Evolutionary conservation across 2,888 invertebrate genomes (phyloP).

Genomic region (Macrophya annulata): DNA sequence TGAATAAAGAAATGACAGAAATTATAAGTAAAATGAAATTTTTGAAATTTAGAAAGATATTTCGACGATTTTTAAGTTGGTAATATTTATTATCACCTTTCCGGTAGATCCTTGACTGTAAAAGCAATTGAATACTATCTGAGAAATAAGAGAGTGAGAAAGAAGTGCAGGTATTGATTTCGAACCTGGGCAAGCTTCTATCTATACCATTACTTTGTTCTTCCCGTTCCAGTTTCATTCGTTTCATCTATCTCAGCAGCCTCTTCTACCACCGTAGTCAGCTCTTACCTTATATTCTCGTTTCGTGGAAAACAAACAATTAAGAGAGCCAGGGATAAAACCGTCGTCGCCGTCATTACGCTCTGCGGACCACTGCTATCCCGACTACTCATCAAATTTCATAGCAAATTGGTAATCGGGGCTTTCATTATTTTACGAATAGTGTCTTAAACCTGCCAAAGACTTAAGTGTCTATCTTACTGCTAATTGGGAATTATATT

Average conservation of each 20-base stretch:
- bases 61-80: not conserved
- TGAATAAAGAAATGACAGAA: not conserved
- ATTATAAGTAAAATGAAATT: not conserved
- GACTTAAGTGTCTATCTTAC: not conserved
- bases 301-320: conserved; percentile 40
- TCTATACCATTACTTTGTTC: conserved; percentile 32
- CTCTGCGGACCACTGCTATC: not conserved
- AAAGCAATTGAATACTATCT: conserved; percentile 30
- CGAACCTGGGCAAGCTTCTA: conserved; percentile 17
- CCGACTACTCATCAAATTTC: not conserved
- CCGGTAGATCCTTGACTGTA: not conserved
- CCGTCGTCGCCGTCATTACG: conserved; percentile 32
- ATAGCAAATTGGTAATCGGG: conserved; percentile 45
- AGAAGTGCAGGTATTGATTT: conserved; percentile 36
- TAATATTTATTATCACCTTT: not conserved
- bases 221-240: conserved; percentile 24
- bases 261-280: not conserved
- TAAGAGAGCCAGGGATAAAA: conserved; percentile 33
- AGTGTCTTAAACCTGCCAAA: not conserved
- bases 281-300: conserved; percentile 29
- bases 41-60: not conserved
- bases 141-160: conserved; percentile 15
- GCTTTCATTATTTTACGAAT: conserved; percentile 11
- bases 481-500: not conserved
- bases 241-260: conserved; percentile 45